phyloP scores from a whole-genome alignment of 2,113 vertebrate species.

The Ranitomeya imitator region DNA sequence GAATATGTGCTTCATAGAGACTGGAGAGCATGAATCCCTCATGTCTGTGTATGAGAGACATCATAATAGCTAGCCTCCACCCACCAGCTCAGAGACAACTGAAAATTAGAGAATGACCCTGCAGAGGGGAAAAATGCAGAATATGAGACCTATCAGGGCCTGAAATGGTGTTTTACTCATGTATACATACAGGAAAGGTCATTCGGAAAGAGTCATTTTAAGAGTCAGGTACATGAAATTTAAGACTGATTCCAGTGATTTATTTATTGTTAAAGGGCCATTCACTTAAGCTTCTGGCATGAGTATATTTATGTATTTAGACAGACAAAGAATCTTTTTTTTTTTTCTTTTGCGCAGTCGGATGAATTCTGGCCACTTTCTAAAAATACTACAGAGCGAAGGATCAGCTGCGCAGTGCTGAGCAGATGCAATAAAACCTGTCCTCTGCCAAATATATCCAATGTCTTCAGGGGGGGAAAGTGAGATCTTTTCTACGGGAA shows the following conservation, averaged over 20 bases:
- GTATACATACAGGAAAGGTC: no score
- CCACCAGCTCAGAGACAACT: no score
- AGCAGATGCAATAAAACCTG: conserved; percentile 22
- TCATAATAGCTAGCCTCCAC: no score
- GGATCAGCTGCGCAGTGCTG: neutral
- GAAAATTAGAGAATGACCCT: no score
- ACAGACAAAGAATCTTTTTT: neutral
- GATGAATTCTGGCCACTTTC: conserved; percentile 1
- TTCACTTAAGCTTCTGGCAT: neutral
- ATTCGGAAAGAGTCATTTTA: no score
- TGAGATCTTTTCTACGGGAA: neutral
- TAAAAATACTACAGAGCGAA: conserved; percentile 1
- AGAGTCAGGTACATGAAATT: no score
- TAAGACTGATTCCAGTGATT: neutral
- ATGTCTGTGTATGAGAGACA: no score
- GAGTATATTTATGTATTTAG: neutral
- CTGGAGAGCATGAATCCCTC: no score
- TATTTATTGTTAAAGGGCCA: neutral
- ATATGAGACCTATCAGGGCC: no score
- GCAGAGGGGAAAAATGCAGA: no score
- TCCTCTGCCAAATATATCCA: conserved; percentile 25
- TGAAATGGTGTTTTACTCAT: no score
- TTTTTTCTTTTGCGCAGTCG: neutral
- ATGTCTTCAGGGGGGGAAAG: conserved; percentile 32
- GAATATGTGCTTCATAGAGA: no score